Evolutionary conservation across 2,888 invertebrate species (phyloP).

Genomic region (Rhaphigaster nebulosa): DNA sequence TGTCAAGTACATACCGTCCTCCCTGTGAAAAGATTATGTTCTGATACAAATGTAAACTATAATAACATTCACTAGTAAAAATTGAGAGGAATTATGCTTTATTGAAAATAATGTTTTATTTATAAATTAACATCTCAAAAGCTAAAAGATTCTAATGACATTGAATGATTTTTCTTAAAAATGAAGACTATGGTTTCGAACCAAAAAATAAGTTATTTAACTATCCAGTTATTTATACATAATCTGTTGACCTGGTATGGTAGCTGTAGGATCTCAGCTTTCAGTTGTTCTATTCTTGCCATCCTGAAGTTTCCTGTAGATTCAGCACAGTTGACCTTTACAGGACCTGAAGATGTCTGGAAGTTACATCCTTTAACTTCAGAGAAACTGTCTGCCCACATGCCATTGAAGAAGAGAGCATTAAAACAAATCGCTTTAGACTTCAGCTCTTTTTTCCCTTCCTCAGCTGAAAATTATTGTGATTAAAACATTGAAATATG

Average conservation of each 20-base stretch:
- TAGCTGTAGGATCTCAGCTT: slow-evolving; percentile 66
- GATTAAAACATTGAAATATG: not conserved
- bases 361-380: slow-evolving; percentile 63
- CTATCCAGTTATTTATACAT: not conserved
- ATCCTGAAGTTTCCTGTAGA: slow-evolving; percentile 65
- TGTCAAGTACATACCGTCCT: slow-evolving; percentile 73
- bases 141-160: no score
- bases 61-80: no score
- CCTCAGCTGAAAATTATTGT: not conserved
- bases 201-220: not conserved
- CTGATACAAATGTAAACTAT: not conserved
- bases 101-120: no score
- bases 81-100: no score
- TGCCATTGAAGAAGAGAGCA: slow-evolving; percentile 67
- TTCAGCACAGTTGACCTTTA: slow-evolving; percentile 65
- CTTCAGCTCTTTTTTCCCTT: slow-evolving; percentile 52
- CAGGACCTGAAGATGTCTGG: slow-evolving; percentile 64
- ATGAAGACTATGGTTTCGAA: no score
- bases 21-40: slow-evolving; percentile 70
- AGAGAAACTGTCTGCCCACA: slow-evolving; percentile 66
- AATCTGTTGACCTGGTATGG: slow-evolving; percentile 64
- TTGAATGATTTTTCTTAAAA: no score
- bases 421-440: slow-evolving; percentile 67
- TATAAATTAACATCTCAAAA: no score
- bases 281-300: slow-evolving; percentile 66